phyloP scores from a whole-genome alignment of 2,113 vertebrate genomes.

The Notarius quadriscutis region DNA sequence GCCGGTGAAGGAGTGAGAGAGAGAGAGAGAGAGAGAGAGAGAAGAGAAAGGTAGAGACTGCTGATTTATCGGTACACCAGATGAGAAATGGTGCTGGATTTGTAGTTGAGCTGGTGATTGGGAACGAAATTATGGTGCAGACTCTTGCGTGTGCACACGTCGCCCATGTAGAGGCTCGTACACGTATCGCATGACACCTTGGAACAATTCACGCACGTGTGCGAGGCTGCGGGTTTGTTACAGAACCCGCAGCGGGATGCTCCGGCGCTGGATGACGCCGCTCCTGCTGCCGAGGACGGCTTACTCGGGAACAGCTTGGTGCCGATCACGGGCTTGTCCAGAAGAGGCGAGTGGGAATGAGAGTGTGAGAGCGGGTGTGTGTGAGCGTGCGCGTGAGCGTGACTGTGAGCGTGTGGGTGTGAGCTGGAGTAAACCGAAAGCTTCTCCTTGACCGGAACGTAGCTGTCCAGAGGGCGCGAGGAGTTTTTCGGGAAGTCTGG shows the following conservation, averaged over 20 bases:
- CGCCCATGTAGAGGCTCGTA: conserved; percentile 87
- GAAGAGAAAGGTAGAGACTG: background rate
- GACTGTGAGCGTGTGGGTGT: conserved; percentile 66
- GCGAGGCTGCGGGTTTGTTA: conserved; percentile 86
- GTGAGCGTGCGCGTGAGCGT: conserved; percentile 69
- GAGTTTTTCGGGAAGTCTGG: conserved; percentile 74
- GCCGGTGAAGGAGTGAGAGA: conserved; percentile 22
- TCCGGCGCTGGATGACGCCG: conserved; percentile 54
- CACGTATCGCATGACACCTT: conserved; percentile 95
- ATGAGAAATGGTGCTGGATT: conserved; percentile 88
- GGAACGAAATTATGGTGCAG: conserved; percentile 92
- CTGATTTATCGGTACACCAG: conserved; percentile 87
- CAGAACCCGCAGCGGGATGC: conserved; percentile 90
- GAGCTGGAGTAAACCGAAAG: conserved; percentile 75
- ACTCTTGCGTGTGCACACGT: conserved; percentile 89
- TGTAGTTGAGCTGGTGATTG: conserved; percentile 93
- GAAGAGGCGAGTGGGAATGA: conserved; percentile 81
- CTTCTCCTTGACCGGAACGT: conserved; percentile 77
- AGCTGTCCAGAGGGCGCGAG: conserved; percentile 72
- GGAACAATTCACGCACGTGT: conserved; percentile 95
- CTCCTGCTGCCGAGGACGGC: conserved; percentile 67
- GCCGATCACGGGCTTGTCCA: conserved; percentile 80
- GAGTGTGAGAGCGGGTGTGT: conserved; percentile 70
- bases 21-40: conserved; percentile 2
- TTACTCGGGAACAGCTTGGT: conserved; percentile 75